These are phyloP conservation scores for Macroglossus sobrinus DNA, from an alignment of 2,113 vertebrate genomes.

Conservation along the genomic window DNA sequence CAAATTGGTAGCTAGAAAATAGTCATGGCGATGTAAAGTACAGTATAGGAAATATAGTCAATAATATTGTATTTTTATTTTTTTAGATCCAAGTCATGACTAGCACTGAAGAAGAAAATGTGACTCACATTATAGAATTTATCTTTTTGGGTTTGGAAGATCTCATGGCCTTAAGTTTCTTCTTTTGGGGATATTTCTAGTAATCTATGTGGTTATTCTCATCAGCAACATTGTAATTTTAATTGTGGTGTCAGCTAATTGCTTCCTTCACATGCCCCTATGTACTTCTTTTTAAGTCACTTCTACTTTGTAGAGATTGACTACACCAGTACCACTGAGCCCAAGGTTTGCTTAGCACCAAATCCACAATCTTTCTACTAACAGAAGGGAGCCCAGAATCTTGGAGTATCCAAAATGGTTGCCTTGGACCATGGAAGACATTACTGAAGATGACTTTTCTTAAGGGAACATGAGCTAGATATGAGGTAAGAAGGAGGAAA, in stretches of 20 bases:
- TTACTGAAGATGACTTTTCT: neutral
- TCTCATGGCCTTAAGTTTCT: conserved; percentile 41
- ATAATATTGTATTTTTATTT: neutral
- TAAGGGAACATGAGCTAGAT: neutral
- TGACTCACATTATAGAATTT: conserved; percentile 54
- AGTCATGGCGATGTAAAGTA: no score
- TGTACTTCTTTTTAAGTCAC: conserved; percentile 62
- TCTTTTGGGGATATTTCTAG: conserved; percentile 49
- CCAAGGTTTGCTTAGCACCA: neutral
- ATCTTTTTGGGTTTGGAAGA: conserved; percentile 56
- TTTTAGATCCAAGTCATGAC: conserved; percentile 41
- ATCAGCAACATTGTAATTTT: conserved; percentile 52
- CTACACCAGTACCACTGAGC: conserved; percentile 29
- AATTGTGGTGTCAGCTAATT: conserved; percentile 21
- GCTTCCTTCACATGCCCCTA: neutral
- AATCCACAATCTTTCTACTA: neutral
- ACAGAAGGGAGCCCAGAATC: neutral
- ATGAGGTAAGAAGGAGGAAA: neutral
- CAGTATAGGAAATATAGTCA: no score
- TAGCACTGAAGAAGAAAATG: conserved; percentile 43
- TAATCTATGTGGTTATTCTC: conserved; percentile 19
- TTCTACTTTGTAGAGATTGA: conserved; percentile 57
- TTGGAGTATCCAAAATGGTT: neutral
- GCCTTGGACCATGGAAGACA: neutral
- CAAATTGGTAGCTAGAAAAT: no score